Evolutionary conservation across 2,113 vertebrate species (phyloP).

Genomic region (Vulpes ferrilata): DNA sequence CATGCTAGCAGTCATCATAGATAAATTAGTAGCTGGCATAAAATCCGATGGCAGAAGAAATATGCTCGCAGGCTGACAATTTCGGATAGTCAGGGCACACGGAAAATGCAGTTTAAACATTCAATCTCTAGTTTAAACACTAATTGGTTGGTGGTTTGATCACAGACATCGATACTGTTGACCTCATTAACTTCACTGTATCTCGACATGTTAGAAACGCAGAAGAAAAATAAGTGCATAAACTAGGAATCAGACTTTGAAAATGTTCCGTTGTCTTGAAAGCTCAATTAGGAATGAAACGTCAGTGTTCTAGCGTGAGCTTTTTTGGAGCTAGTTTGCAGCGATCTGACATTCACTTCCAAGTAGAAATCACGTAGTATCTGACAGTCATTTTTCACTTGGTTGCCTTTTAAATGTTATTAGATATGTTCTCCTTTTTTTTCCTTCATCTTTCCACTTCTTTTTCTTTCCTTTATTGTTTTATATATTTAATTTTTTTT

Average conservation of each 20-base stretch:
- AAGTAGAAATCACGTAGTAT: slow-evolving; percentile 42
- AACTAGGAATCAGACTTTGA: slow-evolving; percentile 45
- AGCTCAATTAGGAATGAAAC: slow-evolving; percentile 73
- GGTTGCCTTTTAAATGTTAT: slow-evolving; percentile 47
- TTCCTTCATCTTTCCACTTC: neutral
- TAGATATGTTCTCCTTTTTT: neutral
- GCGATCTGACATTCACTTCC: slow-evolving; percentile 30
- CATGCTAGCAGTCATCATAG: slow-evolving; percentile 54
- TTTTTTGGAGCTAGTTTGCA: slow-evolving; percentile 43
- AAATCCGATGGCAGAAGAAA: slow-evolving; percentile 75
- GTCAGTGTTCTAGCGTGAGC: slow-evolving; percentile 33
- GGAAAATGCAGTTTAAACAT: slow-evolving; percentile 64
- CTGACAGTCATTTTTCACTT: slow-evolving; percentile 49
- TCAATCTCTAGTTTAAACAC: slow-evolving; percentile 58
- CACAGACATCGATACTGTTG: slow-evolving; percentile 62
- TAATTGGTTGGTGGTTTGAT: slow-evolving; percentile 74
- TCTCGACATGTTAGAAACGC: slow-evolving; percentile 62
- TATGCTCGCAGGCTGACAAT: slow-evolving; percentile 61
- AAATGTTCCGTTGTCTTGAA: slow-evolving; percentile 66
- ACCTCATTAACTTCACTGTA: slow-evolving; percentile 67
- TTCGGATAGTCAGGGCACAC: slow-evolving; percentile 44
- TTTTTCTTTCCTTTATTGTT: neutral
- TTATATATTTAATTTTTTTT: neutral
- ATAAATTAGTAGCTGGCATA: slow-evolving; percentile 77
- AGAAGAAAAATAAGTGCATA: slow-evolving; percentile 51